These are phyloP conservation scores for Drosophila bocqueti DNA, from an alignment of 1,140 invertebrate genomes.

Conservation along the genomic window DNA sequence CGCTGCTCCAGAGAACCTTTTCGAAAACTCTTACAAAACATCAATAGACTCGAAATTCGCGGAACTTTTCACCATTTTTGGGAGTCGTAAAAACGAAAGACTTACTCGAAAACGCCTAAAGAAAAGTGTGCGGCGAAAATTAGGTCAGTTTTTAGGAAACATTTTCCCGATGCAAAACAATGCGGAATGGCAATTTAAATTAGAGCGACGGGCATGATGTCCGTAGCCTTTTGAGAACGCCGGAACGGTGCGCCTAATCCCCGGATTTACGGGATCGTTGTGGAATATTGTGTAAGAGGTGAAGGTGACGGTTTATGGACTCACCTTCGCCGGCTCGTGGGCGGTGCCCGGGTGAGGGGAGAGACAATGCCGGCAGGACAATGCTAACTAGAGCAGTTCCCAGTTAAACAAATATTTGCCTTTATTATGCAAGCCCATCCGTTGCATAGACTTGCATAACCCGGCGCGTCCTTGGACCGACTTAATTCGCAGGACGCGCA, in stretches of 20 bases:
- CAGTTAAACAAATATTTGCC: constrained; percentile 67
- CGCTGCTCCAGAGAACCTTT: constrained; percentile 14
- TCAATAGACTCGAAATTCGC: constrained; percentile 35
- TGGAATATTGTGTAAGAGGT: constrained; percentile 76
- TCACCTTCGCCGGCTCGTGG: constrained; percentile 53
- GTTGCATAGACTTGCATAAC: constrained; percentile 81
- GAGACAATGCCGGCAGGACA: constrained; percentile 43
- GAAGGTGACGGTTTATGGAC: constrained; percentile 56
- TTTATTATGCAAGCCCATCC: constrained; percentile 79
- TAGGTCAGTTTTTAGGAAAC: constrained; percentile 76
- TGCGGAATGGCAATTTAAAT: constrained; percentile 65
- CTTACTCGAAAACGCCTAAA: constrained; percentile 37
- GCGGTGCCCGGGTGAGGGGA: constrained; percentile 60
- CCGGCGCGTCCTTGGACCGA: constrained; percentile 56
- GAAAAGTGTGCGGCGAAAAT: constrained; percentile 66
- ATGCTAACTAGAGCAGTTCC: constrained; percentile 77
- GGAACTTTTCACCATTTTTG: constrained; percentile 52
- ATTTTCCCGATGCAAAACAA: constrained; percentile 46
- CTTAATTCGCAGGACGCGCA: constrained; percentile 43
- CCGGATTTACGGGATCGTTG: constrained; percentile 63
- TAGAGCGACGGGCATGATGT: constrained; percentile 59
- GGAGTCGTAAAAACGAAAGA: constrained; percentile 63
- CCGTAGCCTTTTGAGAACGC: constrained; percentile 55
- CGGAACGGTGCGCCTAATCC: constrained; percentile 62
- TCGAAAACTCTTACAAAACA: constrained; percentile 32